Conservation (phyloP, 2,113 vertebrate species). For the Plecturocebus donacophilus region DNA sequence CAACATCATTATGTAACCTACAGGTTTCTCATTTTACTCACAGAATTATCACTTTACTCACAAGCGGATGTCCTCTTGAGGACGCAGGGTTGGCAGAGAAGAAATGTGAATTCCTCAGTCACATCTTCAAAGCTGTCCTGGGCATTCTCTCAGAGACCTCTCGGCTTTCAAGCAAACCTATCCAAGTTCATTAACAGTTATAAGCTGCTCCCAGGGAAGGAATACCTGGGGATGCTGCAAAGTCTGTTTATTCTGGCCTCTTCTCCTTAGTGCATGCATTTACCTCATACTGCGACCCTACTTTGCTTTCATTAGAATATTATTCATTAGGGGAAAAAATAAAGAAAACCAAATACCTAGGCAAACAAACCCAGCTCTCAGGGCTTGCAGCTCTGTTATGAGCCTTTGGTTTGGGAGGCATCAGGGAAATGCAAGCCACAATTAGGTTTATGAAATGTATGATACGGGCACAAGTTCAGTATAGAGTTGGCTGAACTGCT, state of each 20-base stretch:
- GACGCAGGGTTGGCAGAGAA: not conserved
- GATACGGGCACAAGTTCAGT: no score
- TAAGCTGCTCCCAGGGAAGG: not conserved
- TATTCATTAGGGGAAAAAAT: not conserved
- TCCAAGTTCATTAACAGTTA: not conserved
- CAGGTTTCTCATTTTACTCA: not conserved
- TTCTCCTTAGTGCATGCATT: not conserved
- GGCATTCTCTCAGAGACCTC: not conserved
- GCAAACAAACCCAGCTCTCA: not conserved
- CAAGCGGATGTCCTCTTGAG: not conserved
- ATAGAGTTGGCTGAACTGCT: not conserved
- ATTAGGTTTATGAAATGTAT: not conserved
- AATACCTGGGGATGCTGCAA: not conserved
- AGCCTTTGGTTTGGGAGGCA: not conserved
- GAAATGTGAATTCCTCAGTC: not conserved
- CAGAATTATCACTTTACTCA: not conserved
- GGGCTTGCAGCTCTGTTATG: not conserved
- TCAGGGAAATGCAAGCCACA: not conserved
- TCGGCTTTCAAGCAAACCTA: not conserved
- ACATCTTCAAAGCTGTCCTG: not conserved
- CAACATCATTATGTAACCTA: not conserved
- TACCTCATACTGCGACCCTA: not conserved
- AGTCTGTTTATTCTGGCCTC: not conserved
- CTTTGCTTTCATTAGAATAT: conserved; percentile 5
- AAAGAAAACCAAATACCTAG: not conserved